These are phyloP conservation scores for Adoxophyes honmai DNA, from an alignment of 1,140 invertebrate genomes.

Conservation along the genomic window DNA sequence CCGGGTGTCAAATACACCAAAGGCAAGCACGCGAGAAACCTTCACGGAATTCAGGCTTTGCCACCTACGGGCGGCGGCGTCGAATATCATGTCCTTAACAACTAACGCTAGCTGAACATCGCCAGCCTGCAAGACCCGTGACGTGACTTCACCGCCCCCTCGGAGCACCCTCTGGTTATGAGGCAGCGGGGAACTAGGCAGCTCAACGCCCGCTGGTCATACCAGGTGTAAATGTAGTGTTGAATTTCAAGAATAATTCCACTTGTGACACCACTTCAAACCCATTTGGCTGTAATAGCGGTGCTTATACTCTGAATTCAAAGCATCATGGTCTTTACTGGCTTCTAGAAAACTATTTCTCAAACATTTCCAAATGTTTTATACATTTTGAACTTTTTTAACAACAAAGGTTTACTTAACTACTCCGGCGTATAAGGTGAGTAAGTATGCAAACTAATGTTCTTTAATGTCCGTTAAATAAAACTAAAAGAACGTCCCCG, in stretches of 20 bases:
- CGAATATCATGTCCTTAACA: conserved; percentile 32
- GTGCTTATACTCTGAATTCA: conserved; percentile 31
- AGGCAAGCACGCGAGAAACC: conserved; percentile 13
- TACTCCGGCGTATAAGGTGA: no score
- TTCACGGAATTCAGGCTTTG: conserved; percentile 24
- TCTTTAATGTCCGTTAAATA: no score
- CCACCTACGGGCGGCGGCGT: conserved; percentile 23
- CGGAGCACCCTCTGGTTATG: background rate
- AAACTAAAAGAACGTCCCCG: no score
- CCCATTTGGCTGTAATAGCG: conserved; percentile 26
- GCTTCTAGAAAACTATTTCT: background rate
- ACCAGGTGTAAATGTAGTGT: conserved; percentile 38
- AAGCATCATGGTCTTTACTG: conserved; percentile 26
- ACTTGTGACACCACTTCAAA: conserved; percentile 31
- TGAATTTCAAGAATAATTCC: conserved; percentile 44
- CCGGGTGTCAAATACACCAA: conserved; percentile 6
- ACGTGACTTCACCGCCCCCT: background rate
- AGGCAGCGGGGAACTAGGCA: background rate
- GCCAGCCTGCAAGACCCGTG: conserved; percentile 23
- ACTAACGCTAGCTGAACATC: conserved; percentile 26
- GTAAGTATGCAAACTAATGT: no score
- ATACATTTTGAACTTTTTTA: conserved; percentile 10
- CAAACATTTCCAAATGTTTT: conserved; percentile 23
- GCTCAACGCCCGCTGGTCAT: conserved; percentile 18
- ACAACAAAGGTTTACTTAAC: no score